Evolutionary conservation across 2,888 invertebrate genomes (phyloP), one percentile per base, ranked within the genome.

Genomic region (Phrixothrix hirtus): DNA sequence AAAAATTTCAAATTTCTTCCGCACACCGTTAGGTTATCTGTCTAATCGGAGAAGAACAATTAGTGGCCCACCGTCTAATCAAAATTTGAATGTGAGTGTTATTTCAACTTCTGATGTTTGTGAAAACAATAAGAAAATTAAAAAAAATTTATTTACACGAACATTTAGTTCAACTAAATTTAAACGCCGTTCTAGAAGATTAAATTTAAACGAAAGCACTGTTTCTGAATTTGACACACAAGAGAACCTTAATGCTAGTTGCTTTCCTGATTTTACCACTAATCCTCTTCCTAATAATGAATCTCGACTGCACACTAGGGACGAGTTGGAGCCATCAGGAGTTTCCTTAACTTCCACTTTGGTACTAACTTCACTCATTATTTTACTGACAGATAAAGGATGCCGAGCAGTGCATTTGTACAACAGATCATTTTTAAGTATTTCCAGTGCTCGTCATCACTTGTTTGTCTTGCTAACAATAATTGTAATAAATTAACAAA

Each of bases 341-440:
- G 64, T 66, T 63, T 62, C 71, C 61, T 65, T 68, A 60, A 61
- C 68, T 69, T 64, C 71, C 66, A 60, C 68, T 66, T 70, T 66
- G 74, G 74, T 75, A 75, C 75, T 75, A 75, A 75, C 74, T 75
- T 74, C 69, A 72, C 71, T 69, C 67, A 64, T n/a, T n/a, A n/a
- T n/a, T n/a, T n/a, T n/a, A n/a, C n/a, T n/a, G n/a, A n/a, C n/a
- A n/a, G n/a, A n/a, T n/a, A n/a, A n/a, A n/a, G n/a, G n/a, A n/a
- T n/a, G n/a, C n/a, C n/a, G n/a, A n/a, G n/a, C n/a, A n/a, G n/a
- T n/a, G n/a, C n/a, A n/a, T n/a, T n/a, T n/a, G n/a, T n/a, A n/a
- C n/a, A n/a, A n/a, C n/a, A n/a, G n/a, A n/a, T n/a, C n/a, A n/a
- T n/a, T n/a, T n/a, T n/a, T n/a, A n/a, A n/a, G n/a, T n/a, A n/a